Conservation (phyloP, 2,797 vertebrate genomes). For the Clarias laeviceps region DNA sequence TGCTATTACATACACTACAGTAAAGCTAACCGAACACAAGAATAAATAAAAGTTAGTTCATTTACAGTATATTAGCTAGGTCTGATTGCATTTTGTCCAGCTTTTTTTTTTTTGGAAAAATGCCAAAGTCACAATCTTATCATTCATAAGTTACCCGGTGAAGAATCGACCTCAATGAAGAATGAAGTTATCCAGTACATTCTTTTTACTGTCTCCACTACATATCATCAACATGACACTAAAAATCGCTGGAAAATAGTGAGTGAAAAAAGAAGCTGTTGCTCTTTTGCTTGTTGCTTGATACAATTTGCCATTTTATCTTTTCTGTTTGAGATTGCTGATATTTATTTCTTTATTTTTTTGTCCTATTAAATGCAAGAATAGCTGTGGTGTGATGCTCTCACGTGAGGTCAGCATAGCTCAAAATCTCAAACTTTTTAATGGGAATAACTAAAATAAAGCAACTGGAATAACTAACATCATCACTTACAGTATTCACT, state of each 20-base stretch:
- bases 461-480: not conserved
- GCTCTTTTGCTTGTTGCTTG: not conserved
- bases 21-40: not conserved
- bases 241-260: not conserved
- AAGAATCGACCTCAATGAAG: not conserved
- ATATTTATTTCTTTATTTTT: not conserved
- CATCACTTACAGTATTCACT: not conserved
- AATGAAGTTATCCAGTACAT: not conserved
- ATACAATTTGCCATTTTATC: not conserved
- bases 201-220: not conserved
- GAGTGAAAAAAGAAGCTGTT: not conserved
- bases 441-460: not conserved
- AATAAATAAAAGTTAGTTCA: not conserved
- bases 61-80: not conserved
- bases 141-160: not conserved
- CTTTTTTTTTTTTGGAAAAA: not conserved
- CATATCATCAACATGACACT: not conserved
- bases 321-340: not conserved
- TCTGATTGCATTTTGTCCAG: not conserved
- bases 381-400: not conserved
- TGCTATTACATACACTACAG: constrained; percentile 20
- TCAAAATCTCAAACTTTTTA: not conserved
- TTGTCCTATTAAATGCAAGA: not conserved
- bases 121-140: not conserved
- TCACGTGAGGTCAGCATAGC: not conserved